phyloP scores from a whole-genome alignment of 2,113 vertebrate species.

The Mesocricetus auratus region DNA sequence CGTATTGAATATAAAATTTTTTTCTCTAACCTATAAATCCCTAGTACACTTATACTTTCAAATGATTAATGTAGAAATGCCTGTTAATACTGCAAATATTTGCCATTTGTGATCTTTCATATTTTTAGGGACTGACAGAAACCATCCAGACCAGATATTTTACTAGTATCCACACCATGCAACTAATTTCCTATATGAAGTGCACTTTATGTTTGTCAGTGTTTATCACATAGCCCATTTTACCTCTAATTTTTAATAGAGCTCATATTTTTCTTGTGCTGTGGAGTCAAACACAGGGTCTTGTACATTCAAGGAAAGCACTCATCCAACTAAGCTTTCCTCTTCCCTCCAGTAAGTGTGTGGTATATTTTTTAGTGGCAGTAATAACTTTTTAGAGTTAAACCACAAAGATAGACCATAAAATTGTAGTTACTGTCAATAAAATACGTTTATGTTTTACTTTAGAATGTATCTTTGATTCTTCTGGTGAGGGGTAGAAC shows the following conservation, averaged over 20 bases:
- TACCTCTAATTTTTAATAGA: neutral
- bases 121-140: too few relatives aligned
- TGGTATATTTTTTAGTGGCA: neutral
- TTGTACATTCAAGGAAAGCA: neutral
- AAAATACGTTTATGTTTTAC: neutral
- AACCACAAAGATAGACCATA: neutral
- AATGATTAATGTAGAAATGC: neutral
- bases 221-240: neutral
- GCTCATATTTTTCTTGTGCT: neutral
- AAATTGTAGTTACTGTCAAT: neutral
- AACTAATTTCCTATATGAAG: neutral
- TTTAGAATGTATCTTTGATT: neutral
- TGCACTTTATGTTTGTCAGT: neutral
- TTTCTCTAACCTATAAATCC: neutral
- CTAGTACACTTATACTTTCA: neutral
- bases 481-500: neutral
- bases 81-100: neutral
- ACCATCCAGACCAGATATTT: neutral
- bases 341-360: neutral
- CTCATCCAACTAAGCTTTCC: neutral
- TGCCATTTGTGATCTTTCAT: neutral
- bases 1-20: neutral
- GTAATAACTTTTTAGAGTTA: constrained; percentile 18
- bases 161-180: neutral
- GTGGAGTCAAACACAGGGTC: neutral